Conservation (phyloP, 2,888 invertebrate species). For the Scaeva pyrastri region DNA sequence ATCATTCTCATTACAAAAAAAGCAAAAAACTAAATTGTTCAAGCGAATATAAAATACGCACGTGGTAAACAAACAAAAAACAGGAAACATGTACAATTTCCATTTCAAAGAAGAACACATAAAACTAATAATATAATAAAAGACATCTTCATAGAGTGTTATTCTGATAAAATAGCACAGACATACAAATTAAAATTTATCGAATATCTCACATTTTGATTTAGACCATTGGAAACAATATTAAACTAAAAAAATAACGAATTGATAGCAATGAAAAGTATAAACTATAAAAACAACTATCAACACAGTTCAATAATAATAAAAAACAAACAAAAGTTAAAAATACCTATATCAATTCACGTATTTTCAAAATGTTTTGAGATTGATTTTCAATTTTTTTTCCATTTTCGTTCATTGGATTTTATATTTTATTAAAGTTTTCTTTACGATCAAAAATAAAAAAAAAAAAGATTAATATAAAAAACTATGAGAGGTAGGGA, state of each 20-base stretch:
- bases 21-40: conserved; percentile 49
- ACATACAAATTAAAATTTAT: conserved; percentile 34
- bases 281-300: conserved; percentile 18
- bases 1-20: conserved; percentile 65
- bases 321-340: conserved; percentile 24
- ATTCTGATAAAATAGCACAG: conserved; percentile 36
- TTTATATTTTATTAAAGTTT: conserved; percentile 24
- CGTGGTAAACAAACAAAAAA: conserved; percentile 38
- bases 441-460: conserved; percentile 4
- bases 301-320: neutral
- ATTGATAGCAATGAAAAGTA: conserved; percentile 56
- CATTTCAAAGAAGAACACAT: conserved; percentile 21
- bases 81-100: conserved; percentile 49
- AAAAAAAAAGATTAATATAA: too few species aligned
- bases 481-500: neutral
- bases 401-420: conserved; percentile 12
- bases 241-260: conserved; percentile 51
- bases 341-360: conserved; percentile 25
- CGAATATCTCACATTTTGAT: conserved; percentile 54
- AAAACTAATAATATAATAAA: conserved; percentile 50
- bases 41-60: conserved; percentile 52
- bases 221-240: conserved; percentile 32
- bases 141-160: conserved; percentile 63
- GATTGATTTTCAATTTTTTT: conserved; percentile 27
- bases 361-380: conserved; percentile 35